A percentile compares a stretch with the other conserved stretches of the same genome.
Conservation (phyloP, 2,888 invertebrate species). For the Metalampra italica region DNA sequence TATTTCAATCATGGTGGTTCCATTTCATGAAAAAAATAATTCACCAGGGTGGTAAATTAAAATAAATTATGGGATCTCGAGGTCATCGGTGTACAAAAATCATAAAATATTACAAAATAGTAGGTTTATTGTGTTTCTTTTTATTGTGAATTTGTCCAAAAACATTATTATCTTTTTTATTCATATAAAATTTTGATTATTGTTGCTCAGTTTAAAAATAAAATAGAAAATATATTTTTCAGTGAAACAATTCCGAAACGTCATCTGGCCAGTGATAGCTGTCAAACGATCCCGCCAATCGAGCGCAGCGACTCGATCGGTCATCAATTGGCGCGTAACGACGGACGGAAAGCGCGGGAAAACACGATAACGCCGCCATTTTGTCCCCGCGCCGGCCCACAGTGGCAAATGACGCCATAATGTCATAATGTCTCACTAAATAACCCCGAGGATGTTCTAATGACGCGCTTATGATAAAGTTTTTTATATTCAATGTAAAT, state of each 20-base stretch:
- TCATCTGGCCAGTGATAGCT: constrained; percentile 6
- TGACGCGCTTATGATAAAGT: constrained; percentile 6
- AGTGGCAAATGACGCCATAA: constrained; percentile 12
- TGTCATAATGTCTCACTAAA: constrained; percentile 14
- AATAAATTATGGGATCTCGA: too few species aligned
- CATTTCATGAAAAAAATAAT: too few species aligned
- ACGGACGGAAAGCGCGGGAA: constrained; percentile 4
- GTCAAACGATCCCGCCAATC: constrained; percentile 1
- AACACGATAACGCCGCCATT: constrained; percentile 8
- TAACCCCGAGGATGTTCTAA: constrained; percentile 11
- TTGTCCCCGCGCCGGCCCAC: constrained; percentile 4
- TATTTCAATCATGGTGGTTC: too few species aligned
- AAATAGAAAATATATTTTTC: not conserved
- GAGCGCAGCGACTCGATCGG: not conserved
- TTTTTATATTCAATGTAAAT: constrained; percentile 10
- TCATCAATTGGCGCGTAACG: constrained; percentile 3
- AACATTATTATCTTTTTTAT: too few species aligned
- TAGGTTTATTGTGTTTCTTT: too few species aligned
- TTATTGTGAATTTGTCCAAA: too few species aligned
- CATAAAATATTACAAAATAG: too few species aligned
- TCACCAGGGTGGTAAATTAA: too few species aligned
- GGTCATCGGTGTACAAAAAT: too few species aligned
- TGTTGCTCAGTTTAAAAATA: too few species aligned
- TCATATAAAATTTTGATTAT: too few species aligned
- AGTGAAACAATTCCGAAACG: not conserved